phyloP scores from a whole-genome alignment of 1,140 invertebrate genomes.

The Laupala kohalensis region DNA sequence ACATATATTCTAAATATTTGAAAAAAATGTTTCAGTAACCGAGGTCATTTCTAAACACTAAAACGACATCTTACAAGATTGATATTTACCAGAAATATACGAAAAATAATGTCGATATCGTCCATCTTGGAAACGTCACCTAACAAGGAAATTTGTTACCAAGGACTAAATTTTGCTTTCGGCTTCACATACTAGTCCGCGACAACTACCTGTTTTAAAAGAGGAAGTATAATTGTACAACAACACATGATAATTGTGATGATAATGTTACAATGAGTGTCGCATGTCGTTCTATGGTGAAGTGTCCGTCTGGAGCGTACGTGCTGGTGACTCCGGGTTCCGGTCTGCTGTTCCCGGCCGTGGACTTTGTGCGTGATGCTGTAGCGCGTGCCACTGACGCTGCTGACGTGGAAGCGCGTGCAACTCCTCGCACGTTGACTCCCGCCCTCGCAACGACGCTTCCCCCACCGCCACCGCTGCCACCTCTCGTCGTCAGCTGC shows the following conservation, averaged over 20 bases:
- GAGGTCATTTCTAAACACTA: too few relatives aligned
- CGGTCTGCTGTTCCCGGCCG: conserved; percentile 37
- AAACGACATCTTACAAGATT: too few relatives aligned
- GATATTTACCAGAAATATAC: too few relatives aligned
- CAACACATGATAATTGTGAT: background rate
- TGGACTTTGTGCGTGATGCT: conserved; percentile 32
- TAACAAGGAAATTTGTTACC: background rate
- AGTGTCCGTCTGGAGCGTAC: conserved; percentile 37
- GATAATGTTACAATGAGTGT: background rate
- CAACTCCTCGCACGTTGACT: too few relatives aligned
- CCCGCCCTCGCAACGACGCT: too few relatives aligned
- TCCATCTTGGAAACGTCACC: background rate
- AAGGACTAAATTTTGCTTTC: background rate
- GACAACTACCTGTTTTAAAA: background rate
- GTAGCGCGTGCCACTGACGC: conserved; percentile 24
- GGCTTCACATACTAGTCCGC: background rate
- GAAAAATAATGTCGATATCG: background rate
- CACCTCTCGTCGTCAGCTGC: conserved; percentile 36
- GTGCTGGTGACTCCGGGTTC: conserved; percentile 32
- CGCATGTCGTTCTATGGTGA: background rate
- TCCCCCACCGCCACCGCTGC: too few relatives aligned
- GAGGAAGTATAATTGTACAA: background rate
- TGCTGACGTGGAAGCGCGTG: conserved; percentile 14
- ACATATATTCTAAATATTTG: too few relatives aligned
- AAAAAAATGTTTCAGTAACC: too few relatives aligned